Conservation (phyloP, 2,797 vertebrate genomes). For the Enteromius argenteus region DNA sequence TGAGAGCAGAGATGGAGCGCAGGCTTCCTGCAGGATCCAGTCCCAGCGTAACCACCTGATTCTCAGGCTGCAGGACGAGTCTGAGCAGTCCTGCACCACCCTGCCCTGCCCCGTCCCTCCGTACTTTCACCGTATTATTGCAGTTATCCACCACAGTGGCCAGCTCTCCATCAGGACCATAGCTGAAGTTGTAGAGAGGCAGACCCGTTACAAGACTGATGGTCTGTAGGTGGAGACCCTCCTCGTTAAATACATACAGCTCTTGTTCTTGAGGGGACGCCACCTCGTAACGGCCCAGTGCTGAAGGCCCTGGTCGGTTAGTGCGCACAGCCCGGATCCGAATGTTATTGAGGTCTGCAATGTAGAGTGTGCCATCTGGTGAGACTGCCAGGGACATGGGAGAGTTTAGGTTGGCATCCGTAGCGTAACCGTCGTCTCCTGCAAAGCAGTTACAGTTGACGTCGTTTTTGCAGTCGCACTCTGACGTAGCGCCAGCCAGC, state of each 20-base stretch:
- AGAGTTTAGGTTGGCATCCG: conserved; percentile 94
- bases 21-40: conserved; percentile 89
- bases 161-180: conserved; percentile 87
- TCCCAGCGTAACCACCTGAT: conserved; percentile 93
- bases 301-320: conserved; percentile 88
- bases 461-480: conserved; percentile 99
- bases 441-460: conserved; percentile 99
- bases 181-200: conserved; percentile 96
- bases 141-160: conserved; percentile 89
- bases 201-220: conserved; percentile 95
- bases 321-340: conserved; percentile 94
- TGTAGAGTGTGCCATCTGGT: conserved; percentile 94
- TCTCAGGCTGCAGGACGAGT: conserved; percentile 93
- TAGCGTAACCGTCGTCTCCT: conserved; percentile 97
- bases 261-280: conserved; percentile 96
- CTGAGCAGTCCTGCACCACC: conserved; percentile 85
- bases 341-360: conserved; percentile 98
- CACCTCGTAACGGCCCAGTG: conserved; percentile 91
- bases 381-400: conserved; percentile 95
- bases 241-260: conserved; percentile 93
- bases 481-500: conserved; percentile 93
- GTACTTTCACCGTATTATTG: conserved; percentile 92
- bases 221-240: conserved; percentile 94
- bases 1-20: conserved; percentile 90
- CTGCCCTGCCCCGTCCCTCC: conserved; percentile 85